phyloP scores from a whole-genome alignment of 2,113 vertebrate species.

The Lasiurus borealis region DNA sequence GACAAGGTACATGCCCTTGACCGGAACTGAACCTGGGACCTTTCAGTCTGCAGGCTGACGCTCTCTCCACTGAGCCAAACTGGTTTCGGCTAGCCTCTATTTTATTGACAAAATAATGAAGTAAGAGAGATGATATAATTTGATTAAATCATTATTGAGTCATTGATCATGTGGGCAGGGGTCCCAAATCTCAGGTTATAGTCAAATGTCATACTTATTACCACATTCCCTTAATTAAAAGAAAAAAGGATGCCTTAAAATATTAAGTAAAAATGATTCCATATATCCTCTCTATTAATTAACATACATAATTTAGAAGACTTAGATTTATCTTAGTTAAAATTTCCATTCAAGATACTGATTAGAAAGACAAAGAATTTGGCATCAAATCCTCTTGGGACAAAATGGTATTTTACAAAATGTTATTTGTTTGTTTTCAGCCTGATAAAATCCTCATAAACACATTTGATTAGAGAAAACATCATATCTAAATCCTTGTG shows the following conservation, averaged over 20 bases:
- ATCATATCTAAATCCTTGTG: not conserved
- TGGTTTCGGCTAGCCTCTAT: not conserved
- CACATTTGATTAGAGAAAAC: not conserved
- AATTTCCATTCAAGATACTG: constrained; percentile 16
- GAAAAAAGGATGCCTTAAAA: not conserved
- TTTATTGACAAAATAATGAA: constrained; percentile 13
- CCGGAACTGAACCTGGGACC: too few species aligned
- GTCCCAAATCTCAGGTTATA: not conserved
- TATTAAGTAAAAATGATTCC: not conserved
- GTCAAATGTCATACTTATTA: not conserved
- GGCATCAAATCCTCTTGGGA: not conserved
- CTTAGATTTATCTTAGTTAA: constrained; percentile 38
- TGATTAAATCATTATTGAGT: constrained; percentile 27
- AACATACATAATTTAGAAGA: not conserved
- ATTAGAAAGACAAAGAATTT: constrained; percentile 60
- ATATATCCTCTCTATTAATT: not conserved
- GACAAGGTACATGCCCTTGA: too few species aligned
- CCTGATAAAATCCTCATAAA: not conserved
- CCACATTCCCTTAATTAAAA: not conserved
- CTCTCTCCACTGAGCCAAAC: too few species aligned
- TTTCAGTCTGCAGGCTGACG: too few species aligned
- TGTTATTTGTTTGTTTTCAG: constrained; percentile 39
- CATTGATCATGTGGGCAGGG: not conserved
- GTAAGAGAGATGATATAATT: not conserved
- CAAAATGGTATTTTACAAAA: constrained; percentile 21